Evolutionary conservation across 2,113 vertebrate species (phyloP), one percentile per base, ranked within the genome.

Genomic region (Paramisgurnus dabryanus): DNA sequence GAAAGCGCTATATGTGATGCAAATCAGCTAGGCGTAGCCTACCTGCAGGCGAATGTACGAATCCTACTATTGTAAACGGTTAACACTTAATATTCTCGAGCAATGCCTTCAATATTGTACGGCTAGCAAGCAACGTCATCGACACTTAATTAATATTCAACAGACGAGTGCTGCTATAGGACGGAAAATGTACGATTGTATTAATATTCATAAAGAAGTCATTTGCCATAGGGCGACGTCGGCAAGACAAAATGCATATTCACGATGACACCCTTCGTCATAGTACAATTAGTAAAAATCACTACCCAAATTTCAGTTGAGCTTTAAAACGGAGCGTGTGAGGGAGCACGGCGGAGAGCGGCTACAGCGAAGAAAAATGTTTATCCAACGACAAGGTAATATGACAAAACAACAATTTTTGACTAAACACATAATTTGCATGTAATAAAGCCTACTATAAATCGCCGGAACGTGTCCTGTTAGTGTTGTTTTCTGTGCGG

Each of bases 251-350:
- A 41, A 40, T 77, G 10, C 39, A 66, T 66, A 55, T 76, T 76
- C 10, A 76, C 18, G 10, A 50, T 0, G 3, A 5, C 39, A 0
- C 0, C 75, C 75, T 53, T 77, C 9, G 15, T 39, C 75, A 66
- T 77, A 77, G 75, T 77, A 77, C 61, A 13, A 18, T 77, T 3
- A 3, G 49, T 65, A 13, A 66, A 34, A 9, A n/a, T 77, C 34
- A 45, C 5, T 87, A 87, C 82, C 83, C 45, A 41, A 80, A 78
- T 85, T 81, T 90, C 86, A 84, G 88, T 84, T 90, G 89, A 89
- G 90, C 88, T 82, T 83, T 81, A 83, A 85, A 45, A 64, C 80
- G 82, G 55, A 72, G 88, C 80, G 91, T 85, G 88, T 89, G 90
- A 83, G 92, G 91, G 88, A 89, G 89, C 86, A 84, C 39, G 77